Conservation (phyloP, 1,140 invertebrate species). For the Linepithema humile region DNA sequence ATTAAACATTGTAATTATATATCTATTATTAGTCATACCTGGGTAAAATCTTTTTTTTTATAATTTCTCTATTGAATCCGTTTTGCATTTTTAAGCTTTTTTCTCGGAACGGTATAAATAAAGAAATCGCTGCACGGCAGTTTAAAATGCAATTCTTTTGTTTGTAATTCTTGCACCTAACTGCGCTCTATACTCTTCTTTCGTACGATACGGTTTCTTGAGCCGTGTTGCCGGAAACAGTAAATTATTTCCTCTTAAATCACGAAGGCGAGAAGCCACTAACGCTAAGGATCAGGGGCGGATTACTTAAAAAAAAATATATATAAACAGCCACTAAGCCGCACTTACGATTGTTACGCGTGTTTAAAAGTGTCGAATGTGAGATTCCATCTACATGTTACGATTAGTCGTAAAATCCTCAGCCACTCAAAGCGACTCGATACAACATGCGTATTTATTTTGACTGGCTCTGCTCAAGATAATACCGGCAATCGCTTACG, state of each 20-base stretch:
- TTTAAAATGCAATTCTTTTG: constrained; percentile 59
- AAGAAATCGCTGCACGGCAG: constrained; percentile 23
- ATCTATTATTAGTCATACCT: constrained; percentile 15
- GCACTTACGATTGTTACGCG: background rate
- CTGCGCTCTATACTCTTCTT: constrained; percentile 30
- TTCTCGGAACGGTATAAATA: constrained; percentile 59
- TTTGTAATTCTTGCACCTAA: constrained; percentile 44
- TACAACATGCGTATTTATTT: constrained; percentile 1
- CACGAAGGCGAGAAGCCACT: constrained; percentile 68
- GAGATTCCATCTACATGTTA: background rate
- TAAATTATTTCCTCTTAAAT: constrained; percentile 77
- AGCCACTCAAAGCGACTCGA: background rate
- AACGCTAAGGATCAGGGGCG: constrained; percentile 40
- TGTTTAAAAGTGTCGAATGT: constrained; percentile 11
- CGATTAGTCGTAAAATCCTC: constrained; percentile 19
- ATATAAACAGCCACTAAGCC: constrained; percentile 26
- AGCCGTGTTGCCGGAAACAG: constrained; percentile 69
- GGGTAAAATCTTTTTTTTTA: background rate
- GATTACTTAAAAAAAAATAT: constrained; percentile 52
- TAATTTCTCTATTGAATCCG: background rate
- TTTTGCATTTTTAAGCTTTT: background rate
- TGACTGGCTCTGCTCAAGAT: background rate
- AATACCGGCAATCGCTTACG: background rate
- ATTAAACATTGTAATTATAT: background rate
- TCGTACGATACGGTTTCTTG: constrained; percentile 62